Evolutionary conservation across 2,888 invertebrate genomes (phyloP).

Genomic region (Anthrax anthrax): DNA sequence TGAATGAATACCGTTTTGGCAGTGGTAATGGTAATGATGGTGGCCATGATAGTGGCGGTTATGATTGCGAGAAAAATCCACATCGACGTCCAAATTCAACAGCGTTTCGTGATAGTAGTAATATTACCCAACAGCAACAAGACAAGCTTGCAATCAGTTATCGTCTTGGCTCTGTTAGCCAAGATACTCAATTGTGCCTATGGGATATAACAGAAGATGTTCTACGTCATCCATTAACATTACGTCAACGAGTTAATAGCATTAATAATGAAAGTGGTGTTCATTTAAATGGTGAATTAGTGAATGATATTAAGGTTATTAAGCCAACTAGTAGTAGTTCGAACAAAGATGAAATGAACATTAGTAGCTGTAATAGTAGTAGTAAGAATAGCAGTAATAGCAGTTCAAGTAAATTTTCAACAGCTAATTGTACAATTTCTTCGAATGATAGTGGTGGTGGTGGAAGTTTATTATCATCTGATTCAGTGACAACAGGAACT

Average conservation of each 20-base stretch:
- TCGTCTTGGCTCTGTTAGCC: conserved; percentile 85
- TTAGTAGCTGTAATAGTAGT: conserved; percentile 23
- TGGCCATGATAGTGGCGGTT: conserved; percentile 22
- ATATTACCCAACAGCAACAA: conserved; percentile 22
- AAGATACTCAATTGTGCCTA: conserved; percentile 93
- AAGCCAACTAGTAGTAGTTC: conserved; percentile 18
- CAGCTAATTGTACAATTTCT: conserved; percentile 34
- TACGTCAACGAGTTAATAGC: conserved; percentile 30
- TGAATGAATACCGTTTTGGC: conserved; percentile 27
- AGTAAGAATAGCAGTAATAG: conserved; percentile 21
- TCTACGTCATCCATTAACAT: conserved; percentile 50
- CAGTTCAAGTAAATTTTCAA: conserved; percentile 34
- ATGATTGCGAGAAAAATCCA: conserved; percentile 21
- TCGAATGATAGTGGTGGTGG: conserved; percentile 17
- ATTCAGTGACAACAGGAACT: background rate
- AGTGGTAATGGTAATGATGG: conserved; percentile 23
- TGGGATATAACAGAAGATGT: conserved; percentile 98
- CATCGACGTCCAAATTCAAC: conserved; percentile 27
- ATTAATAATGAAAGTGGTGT: conserved; percentile 18
- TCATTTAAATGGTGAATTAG: conserved; percentile 24
- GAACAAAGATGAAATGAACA: conserved; percentile 12
- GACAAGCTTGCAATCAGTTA: conserved; percentile 50
- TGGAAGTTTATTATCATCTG: conserved; percentile 1
- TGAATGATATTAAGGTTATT: conserved; percentile 30
- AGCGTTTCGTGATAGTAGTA: conserved; percentile 29